Conservation (phyloP, 2,113 vertebrate genomes). For the Strix aluco region DNA sequence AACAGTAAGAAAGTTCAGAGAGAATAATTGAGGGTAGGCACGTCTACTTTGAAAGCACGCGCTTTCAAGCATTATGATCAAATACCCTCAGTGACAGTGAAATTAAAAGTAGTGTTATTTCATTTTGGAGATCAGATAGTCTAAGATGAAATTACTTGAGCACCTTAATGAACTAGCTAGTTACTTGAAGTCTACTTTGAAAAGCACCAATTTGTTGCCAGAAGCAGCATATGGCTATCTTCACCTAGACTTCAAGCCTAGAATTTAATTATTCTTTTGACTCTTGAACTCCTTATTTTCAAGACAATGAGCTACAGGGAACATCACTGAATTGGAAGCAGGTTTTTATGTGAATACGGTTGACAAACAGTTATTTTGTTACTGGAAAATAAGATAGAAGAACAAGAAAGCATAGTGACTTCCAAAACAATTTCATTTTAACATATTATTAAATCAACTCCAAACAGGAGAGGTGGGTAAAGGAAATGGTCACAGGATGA, state of each 20-base stretch:
- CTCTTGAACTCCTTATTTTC: neutral
- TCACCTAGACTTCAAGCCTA: neutral
- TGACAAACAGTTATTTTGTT: neutral
- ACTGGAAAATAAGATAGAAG: neutral
- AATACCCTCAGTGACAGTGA: slow-evolving; percentile 27
- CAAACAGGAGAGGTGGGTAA: neutral
- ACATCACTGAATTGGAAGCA: neutral
- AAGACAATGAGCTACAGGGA: neutral
- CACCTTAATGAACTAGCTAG: neutral
- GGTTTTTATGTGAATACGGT: neutral
- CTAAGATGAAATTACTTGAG: slow-evolving; percentile 1
- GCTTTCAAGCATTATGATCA: neutral
- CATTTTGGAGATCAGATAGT: slow-evolving; percentile 30
- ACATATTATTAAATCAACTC: neutral
- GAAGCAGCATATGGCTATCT: neutral
- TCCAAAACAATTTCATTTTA: neutral
- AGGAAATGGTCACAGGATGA: neutral
- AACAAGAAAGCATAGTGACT: neutral
- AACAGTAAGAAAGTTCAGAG: neutral
- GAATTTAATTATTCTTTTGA: neutral
- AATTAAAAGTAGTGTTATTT: slow-evolving; percentile 1
- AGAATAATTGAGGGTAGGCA: neutral
- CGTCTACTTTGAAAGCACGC: neutral
- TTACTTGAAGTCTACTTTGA: slow-evolving; percentile 9
- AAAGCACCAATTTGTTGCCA: neutral